Evolutionary conservation across 2,888 invertebrate genomes (phyloP).

Genomic region (Thecophora atra): DNA sequence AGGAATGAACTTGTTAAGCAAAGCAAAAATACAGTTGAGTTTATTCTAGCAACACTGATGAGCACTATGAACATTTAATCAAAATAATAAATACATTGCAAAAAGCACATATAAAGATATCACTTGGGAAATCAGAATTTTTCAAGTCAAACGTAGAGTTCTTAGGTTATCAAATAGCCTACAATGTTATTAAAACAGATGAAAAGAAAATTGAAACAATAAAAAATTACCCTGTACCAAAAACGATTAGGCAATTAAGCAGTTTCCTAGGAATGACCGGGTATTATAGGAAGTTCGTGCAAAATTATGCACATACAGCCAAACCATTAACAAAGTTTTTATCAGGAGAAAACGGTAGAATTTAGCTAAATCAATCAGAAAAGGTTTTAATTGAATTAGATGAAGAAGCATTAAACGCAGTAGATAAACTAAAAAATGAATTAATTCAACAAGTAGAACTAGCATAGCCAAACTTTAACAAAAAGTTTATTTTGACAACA

Average conservation of each 20-base stretch:
- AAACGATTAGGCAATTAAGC: slow-evolving; percentile 43
- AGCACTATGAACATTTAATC: slow-evolving; percentile 38
- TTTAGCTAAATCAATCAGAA: slow-evolving; percentile 43
- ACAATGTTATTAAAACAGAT: slow-evolving; percentile 43
- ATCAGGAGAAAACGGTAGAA: slow-evolving; percentile 41
- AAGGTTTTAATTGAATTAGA: slow-evolving; percentile 40
- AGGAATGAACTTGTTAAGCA: too few species aligned
- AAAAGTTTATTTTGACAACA: slow-evolving; percentile 49
- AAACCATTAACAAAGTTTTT: slow-evolving; percentile 43
- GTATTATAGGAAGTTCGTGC: slow-evolving; percentile 24
- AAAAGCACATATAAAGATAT: slow-evolving; percentile 47
- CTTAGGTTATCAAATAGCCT: slow-evolving; percentile 41
- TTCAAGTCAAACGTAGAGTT: slow-evolving; percentile 42
- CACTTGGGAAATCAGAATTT: slow-evolving; percentile 46
- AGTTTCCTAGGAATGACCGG: slow-evolving; percentile 40
- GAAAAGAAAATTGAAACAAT: slow-evolving; percentile 44
- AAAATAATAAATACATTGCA: slow-evolving; percentile 37
- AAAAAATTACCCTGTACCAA: slow-evolving; percentile 41
- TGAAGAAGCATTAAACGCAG: slow-evolving; percentile 34
- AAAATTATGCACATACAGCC: slow-evolving; percentile 42
- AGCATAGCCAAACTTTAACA: slow-evolving; percentile 47
- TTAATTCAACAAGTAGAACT: slow-evolving; percentile 33
- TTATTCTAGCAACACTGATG: slow-evolving; percentile 38
- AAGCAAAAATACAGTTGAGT: too few species aligned
- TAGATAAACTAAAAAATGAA: slow-evolving; percentile 36